Base-by-base conservation (phyloP, 1,140 invertebrate genomes). In the Orussus abietinus region DNA sequence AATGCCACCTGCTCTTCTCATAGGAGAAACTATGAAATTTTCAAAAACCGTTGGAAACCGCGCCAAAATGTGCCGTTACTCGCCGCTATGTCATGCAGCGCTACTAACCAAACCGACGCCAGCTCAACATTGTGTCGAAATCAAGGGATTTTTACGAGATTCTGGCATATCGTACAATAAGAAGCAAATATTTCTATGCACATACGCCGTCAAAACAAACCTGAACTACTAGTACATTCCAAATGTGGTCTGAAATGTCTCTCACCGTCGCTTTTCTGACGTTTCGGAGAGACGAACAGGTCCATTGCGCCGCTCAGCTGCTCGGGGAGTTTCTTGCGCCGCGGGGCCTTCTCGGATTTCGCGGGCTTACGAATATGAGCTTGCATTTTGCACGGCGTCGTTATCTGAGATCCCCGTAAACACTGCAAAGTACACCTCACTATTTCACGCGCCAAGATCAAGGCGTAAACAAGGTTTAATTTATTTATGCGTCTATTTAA, bases 181-280 rank as follows among this genome's bases (percentile, higher is more conserved):
- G 53, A 25, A 49, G 47, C 47, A 57, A 52, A 45, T 49, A 21
- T 40, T 39, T 51, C 17, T 34, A 50, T n/a, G n/a, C n/a, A n/a
- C n/a, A n/a, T n/a, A n/a, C n/a, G n/a, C n/a, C n/a, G n/a, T n/a
- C n/a, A n/a, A n/a, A n/a, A n/a, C n/a, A n/a, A n/a, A n/a, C n/a
- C n/a, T n/a, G n/a, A n/a, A n/a, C n/a, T n/a, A n/a, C n/a, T n/a
- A n/a, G n/a, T n/a, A n/a, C n/a, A n/a, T n/a, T n/a, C n/a, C n/a
- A n/a, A n/a, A n/a, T n/a, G n/a, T n/a, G n/a, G n/a, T n/a, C n/a
- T n/a, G n/a, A 52, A 51, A 47, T 31, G 33, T 42, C 45, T 55
- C 67, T 69, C 58, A 73, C 70, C 70, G 53, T 73, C 69, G 42
- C 34, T 51, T 53, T 72, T 73, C 50, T 63, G 67, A 62, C 59